Evolutionary conservation across 2,888 invertebrate genomes (phyloP).

Genomic region (Papilio protenor): DNA sequence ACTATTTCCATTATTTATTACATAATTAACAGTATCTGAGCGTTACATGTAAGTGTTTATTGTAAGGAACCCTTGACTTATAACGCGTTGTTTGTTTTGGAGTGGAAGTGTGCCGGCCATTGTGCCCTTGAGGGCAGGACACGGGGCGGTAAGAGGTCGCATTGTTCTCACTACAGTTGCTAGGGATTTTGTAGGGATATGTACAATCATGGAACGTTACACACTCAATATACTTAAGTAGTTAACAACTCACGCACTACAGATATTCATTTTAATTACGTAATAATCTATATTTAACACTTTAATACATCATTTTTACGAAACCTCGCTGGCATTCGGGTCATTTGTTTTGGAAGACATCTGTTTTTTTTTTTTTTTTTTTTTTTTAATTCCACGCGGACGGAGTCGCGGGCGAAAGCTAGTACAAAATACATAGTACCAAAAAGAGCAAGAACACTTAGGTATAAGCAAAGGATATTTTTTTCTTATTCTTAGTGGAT

Average conservation of each 20-base stretch:
- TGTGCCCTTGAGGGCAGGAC: conserved; percentile 63
- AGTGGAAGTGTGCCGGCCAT: conserved; percentile 62
- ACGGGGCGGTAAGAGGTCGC: conserved; percentile 59
- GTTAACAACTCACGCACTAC: neutral
- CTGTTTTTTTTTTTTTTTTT: conserved; percentile 50
- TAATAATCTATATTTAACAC: conserved; percentile 62
- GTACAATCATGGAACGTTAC: neutral
- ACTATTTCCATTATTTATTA: neutral
- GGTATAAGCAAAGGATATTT: no score
- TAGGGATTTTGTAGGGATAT: conserved; percentile 50
- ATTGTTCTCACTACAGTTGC: conserved; percentile 61
- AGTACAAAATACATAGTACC: no score
- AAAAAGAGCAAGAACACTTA: no score
- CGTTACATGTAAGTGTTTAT: neutral
- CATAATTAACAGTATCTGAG: neutral
- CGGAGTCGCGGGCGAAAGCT: no score
- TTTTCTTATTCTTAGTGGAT: no score
- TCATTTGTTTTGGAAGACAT: conserved; percentile 49
- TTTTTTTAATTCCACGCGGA: no score
- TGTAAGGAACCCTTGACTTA: conserved; percentile 59
- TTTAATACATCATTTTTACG: conserved; percentile 61
- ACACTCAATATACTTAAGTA: neutral
- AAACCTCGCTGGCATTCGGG: conserved; percentile 47
- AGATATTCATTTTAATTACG: conserved; percentile 44
- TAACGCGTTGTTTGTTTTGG: conserved; percentile 48